Percentiles rank a stretch among this genome's conserved stretches.
Conservation (phyloP, 2,797 vertebrate genomes). For the Periparus ater region DNA sequence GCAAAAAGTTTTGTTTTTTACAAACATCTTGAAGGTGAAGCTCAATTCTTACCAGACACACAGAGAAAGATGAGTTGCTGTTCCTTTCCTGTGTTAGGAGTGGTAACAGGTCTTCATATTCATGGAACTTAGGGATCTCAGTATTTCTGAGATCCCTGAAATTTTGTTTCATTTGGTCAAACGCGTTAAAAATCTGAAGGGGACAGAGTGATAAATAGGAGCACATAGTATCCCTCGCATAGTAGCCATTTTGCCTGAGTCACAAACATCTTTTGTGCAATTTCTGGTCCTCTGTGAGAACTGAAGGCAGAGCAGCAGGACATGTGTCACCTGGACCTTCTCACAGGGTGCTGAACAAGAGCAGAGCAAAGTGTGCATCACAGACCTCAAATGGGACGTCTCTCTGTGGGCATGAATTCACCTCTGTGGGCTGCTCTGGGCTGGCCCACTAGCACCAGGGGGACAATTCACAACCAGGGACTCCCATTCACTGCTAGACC, state of each 20-base stretch:
- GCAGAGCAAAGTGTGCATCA: neutral
- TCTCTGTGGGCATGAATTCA: neutral
- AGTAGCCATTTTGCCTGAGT: neutral
- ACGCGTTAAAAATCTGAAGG: neutral
- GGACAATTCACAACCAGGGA: neutral
- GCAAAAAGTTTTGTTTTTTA: neutral
- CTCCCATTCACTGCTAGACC: neutral
- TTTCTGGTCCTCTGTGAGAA: neutral
- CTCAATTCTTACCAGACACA: neutral
- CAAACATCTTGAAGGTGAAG: neutral
- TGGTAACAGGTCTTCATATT: neutral
- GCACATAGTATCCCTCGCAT: neutral
- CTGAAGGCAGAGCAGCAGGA: neutral
- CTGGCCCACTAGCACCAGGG: neutral
- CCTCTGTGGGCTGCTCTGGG: neutral
- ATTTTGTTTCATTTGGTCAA: neutral
- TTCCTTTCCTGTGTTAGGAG: neutral
- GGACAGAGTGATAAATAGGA: neutral
- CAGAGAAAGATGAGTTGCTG: neutral
- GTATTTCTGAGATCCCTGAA: neutral
- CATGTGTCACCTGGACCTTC: neutral
- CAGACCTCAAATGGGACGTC: neutral
- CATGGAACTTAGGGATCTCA: neutral
- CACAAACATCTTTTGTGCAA: neutral
- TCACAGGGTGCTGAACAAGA: neutral